These are phyloP conservation scores for Ctenosaura bakeri DNA, from an alignment of 2,797 vertebrate species.

Conservation along the genomic window DNA sequence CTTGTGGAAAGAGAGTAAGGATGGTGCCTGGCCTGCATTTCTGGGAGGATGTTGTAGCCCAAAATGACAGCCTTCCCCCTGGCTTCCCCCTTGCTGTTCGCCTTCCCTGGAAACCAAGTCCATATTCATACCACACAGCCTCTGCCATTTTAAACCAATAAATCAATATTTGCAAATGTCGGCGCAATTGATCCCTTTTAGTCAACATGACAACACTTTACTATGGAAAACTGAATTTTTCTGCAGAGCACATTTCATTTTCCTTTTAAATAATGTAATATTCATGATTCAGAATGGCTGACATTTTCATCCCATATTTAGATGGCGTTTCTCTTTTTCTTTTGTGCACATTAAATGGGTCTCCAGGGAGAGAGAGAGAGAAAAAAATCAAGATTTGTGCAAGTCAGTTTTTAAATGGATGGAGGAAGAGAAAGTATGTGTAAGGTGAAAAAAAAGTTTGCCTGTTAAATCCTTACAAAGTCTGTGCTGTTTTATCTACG, in stretches of 20 bases:
- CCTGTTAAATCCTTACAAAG: constrained; percentile 20
- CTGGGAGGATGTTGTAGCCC: too few species aligned
- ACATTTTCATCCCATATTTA: not conserved
- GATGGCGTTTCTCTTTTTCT: not conserved
- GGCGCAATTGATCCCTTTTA: constrained; percentile 19
- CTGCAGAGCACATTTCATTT: constrained; percentile 1
- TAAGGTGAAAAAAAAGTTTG: constrained; percentile 29
- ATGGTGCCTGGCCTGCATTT: too few species aligned
- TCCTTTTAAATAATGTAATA: constrained; percentile 1
- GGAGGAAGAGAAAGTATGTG: not conserved
- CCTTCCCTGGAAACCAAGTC: not conserved
- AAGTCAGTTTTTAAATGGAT: not conserved
- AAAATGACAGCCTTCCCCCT: too few species aligned
- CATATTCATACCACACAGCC: not conserved
- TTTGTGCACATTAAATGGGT: not conserved
- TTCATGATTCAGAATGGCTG: constrained; percentile 27
- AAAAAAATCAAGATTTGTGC: constrained; percentile 6
- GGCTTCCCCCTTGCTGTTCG: not conserved
- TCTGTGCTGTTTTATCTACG: constrained; percentile 28
- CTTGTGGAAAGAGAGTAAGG: too few species aligned
- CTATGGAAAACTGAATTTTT: not conserved
- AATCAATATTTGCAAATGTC: constrained; percentile 1
- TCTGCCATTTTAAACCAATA: not conserved
- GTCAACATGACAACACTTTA: not conserved
- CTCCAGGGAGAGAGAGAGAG: not conserved